These are phyloP conservation scores for Acomys russatus DNA, from an alignment of 2,797 vertebrate genomes.

Conservation along the genomic window DNA sequence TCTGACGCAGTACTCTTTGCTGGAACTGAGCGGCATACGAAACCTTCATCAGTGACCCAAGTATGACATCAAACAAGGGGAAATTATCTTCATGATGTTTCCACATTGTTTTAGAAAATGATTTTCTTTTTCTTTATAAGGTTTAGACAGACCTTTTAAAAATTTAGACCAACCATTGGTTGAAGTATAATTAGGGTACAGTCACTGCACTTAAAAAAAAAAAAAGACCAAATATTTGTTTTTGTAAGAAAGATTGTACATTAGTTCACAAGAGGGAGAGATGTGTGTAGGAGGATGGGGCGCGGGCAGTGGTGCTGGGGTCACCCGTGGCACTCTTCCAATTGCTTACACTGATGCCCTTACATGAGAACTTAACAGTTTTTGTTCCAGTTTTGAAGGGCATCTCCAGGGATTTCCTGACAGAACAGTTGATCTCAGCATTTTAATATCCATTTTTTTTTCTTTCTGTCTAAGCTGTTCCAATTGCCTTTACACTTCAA, in stretches of 20 bases:
- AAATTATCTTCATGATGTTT: accelerated
- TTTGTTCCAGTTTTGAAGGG: not conserved
- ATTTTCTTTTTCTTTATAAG: not conserved
- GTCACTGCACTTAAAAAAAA: not conserved
- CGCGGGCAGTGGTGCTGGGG: not conserved
- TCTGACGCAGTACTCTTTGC: not conserved
- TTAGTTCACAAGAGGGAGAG: not conserved
- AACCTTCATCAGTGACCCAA: not conserved
- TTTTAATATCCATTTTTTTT: not conserved
- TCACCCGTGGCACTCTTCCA: accelerated
- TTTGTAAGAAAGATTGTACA: accelerated
- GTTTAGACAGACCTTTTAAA: not conserved
- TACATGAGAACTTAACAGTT: too few relatives aligned
- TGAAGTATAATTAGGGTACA: conserved; percentile 32
- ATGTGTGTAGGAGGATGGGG: accelerated
- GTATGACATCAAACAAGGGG: not conserved
- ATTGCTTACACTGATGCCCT: not conserved
- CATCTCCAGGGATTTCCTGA: not conserved
- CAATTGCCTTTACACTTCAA: not conserved
- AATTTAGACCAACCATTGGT: conserved; percentile 13
- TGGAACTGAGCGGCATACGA: accelerated
- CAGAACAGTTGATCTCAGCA: not conserved
- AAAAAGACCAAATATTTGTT: not conserved
- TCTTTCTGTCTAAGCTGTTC: not conserved
- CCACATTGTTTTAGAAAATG: not conserved